Conservation (phyloP, 2,113 vertebrate genomes). For the Atrichornis clamosus region DNA sequence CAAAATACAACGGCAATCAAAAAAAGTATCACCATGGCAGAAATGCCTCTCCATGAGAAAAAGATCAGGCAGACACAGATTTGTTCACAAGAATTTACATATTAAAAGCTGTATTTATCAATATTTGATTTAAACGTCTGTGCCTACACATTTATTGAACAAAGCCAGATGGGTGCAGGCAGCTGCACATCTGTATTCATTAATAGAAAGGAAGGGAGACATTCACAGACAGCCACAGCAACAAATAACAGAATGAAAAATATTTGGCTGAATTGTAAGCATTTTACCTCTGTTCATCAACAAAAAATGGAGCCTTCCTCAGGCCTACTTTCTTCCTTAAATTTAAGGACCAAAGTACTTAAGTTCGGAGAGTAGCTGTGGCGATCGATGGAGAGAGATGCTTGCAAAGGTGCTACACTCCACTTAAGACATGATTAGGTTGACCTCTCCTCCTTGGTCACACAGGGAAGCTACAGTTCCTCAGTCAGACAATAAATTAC, state of each 20-base stretch:
- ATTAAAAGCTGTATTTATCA: slow-evolving; percentile 66
- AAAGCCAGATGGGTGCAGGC: slow-evolving; percentile 59
- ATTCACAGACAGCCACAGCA: slow-evolving; percentile 32
- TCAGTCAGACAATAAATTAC: neutral
- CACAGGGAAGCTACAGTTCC: neutral
- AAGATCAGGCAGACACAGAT: neutral
- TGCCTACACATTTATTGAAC: slow-evolving; percentile 47
- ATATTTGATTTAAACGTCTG: slow-evolving; percentile 69
- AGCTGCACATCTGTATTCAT: slow-evolving; percentile 66
- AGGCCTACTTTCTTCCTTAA: neutral
- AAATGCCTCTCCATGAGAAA: neutral
- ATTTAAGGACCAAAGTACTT: neutral
- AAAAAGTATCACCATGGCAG: neutral
- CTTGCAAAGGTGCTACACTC: neutral
- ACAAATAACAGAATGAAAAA: slow-evolving; percentile 10
- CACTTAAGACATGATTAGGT: neutral
- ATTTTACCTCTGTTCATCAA: neutral
- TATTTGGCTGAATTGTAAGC: slow-evolving; percentile 1
- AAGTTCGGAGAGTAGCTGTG: neutral
- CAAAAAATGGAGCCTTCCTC: neutral
- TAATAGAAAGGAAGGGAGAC: slow-evolving; percentile 38
- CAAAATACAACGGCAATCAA: neutral
- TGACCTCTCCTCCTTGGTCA: neutral
- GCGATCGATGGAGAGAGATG: neutral
- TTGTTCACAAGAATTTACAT: slow-evolving; percentile 52